Conservation (phyloP, 2,113 vertebrate genomes). For the Alosa alosa region DNA sequence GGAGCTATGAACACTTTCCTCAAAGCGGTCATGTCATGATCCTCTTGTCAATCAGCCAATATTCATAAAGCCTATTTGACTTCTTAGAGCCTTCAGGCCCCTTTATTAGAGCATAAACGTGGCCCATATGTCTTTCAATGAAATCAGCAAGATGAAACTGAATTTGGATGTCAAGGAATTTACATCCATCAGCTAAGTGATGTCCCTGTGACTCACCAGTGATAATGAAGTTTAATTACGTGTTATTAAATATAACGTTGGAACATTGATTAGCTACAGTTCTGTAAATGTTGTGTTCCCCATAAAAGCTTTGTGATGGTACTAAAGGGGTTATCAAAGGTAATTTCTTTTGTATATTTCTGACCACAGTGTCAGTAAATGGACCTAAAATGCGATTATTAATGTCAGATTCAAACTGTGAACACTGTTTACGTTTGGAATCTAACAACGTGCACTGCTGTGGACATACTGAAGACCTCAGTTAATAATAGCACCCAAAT, state of each 20-base stretch:
- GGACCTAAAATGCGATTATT: background rate
- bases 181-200: background rate
- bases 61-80: background rate
- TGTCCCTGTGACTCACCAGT: background rate
- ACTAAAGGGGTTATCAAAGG: background rate
- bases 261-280: background rate
- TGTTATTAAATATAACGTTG: background rate
- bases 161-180: background rate
- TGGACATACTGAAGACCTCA: background rate
- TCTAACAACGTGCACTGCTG: background rate
- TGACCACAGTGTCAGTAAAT: background rate
- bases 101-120: background rate
- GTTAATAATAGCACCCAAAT: background rate
- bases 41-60: background rate
- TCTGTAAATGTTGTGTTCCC: background rate
- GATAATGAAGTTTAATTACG: background rate
- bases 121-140: background rate
- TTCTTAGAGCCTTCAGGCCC: background rate
- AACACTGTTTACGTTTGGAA: background rate
- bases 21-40: background rate
- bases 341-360: background rate
- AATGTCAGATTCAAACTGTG: background rate
- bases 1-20: no score
- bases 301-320: background rate
- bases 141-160: background rate